Conservation (phyloP, 2,888 invertebrate species). For the Mesochorus sp. region DNA sequence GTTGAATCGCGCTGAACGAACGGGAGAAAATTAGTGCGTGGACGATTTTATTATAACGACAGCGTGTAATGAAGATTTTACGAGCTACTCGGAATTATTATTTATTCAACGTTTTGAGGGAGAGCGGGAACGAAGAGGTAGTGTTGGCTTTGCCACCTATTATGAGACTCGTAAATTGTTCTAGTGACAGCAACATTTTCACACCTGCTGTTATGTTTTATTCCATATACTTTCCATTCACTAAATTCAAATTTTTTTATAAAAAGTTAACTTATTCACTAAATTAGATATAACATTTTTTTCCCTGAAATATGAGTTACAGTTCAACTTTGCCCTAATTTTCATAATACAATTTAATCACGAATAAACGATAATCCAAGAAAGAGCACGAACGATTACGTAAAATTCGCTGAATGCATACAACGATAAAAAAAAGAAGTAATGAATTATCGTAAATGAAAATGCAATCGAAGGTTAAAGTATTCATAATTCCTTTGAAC, state of each 20-base stretch:
- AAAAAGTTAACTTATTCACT: too few relatives aligned
- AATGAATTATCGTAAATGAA: neutral
- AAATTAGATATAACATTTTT: too few relatives aligned
- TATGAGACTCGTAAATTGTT: slow-evolving; percentile 12
- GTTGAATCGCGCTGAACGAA: slow-evolving; percentile 74
- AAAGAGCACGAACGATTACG: too few relatives aligned
- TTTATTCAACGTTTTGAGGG: slow-evolving; percentile 67
- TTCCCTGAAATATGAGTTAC: too few relatives aligned
- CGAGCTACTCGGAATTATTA: slow-evolving; percentile 74
- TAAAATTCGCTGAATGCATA: neutral
- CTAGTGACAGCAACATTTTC: slow-evolving; percentile 2
- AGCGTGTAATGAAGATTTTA: slow-evolving; percentile 76
- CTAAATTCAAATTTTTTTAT: neutral
- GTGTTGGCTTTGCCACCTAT: slow-evolving; percentile 15
- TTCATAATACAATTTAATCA: too few relatives aligned
- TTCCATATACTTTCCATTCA: neutral
- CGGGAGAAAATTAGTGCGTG: slow-evolving; percentile 75
- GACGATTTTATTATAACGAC: slow-evolving; percentile 76
- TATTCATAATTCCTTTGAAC: neutral
- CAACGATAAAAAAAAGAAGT: neutral
- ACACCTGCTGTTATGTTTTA: slow-evolving; percentile 1
- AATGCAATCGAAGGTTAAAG: neutral
- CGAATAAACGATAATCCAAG: too few relatives aligned
- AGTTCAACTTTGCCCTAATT: too few relatives aligned
- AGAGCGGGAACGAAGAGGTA: slow-evolving; percentile 17